Percentiles rank a stretch among this genome's conserved stretches.
These are phyloP conservation scores for Thermophis baileyi DNA, from an alignment of 2,113 vertebrate species.

Conservation along the genomic window DNA sequence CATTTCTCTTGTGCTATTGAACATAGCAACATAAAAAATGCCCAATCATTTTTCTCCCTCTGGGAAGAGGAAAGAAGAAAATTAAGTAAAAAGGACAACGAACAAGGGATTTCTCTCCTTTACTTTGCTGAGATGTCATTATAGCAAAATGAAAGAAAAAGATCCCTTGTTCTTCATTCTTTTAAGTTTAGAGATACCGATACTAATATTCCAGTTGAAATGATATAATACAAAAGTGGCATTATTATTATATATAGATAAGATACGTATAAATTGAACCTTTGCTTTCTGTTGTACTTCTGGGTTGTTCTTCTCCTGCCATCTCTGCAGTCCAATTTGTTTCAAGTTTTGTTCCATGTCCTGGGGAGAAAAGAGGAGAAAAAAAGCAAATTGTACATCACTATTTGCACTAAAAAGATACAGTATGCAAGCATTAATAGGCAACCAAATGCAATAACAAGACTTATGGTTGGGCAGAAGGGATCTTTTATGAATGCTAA, in stretches of 20 bases:
- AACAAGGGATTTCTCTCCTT: background rate
- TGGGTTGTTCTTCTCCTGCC: conserved; percentile 53
- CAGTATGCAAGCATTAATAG: background rate
- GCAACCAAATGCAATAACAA: background rate
- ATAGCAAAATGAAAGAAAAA: background rate
- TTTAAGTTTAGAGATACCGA: background rate
- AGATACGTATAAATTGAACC: conserved; percentile 58
- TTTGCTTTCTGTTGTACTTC: conserved; percentile 66
- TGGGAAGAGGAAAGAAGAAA: background rate
- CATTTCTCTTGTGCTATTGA: background rate
- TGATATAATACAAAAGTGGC: background rate
- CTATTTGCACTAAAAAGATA: background rate
- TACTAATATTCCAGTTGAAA: conserved; percentile 5
- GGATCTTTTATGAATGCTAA: background rate
- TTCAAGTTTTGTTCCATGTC: conserved; percentile 66
- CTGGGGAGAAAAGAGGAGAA: conserved; percentile 52
- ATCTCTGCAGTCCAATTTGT: conserved; percentile 61
- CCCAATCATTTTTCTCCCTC: background rate
- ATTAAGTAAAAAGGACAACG: background rate
- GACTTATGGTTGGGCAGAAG: background rate
- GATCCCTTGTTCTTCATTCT: background rate
- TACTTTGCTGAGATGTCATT: background rate
- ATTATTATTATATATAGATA: background rate
- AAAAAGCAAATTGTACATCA: background rate
- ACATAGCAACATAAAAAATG: background rate